phyloP scores from a whole-genome alignment of 2,797 vertebrate genomes.

The Malacoraja senta region DNA sequence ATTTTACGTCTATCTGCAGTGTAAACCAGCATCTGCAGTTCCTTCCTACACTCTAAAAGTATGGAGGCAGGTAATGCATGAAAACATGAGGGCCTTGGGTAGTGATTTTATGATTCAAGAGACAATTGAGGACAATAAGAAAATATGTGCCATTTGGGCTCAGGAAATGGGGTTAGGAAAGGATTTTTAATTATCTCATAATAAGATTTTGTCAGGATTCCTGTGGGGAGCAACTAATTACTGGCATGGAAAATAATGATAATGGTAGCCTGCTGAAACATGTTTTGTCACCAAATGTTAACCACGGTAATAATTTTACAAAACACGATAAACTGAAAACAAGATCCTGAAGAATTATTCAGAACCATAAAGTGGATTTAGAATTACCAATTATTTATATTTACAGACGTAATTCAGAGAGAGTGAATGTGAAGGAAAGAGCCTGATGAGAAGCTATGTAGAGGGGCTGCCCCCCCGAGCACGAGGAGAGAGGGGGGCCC shows the following conservation, averaged over 20 bases:
- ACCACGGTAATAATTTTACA: background rate
- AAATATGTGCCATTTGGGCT: background rate
- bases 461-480: too few species aligned
- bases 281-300: background rate
- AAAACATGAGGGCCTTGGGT: background rate
- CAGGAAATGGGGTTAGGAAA: background rate
- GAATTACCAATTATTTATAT: background rate
- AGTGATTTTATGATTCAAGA: background rate
- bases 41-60: background rate
- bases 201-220: background rate
- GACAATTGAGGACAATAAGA: background rate
- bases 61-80: background rate
- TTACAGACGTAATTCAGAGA: background rate
- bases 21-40: too few species aligned
- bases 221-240: background rate
- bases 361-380: background rate
- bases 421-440: too few species aligned
- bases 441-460: too few species aligned
- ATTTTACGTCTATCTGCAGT: too few species aligned
- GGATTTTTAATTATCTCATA: background rate
- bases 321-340: background rate
- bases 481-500: too few species aligned
- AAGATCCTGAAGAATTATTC: background rate
- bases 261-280: background rate
- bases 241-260: background rate